phyloP scores from a whole-genome alignment of 1,140 invertebrate species.

The Anoplophora glabripennis region DNA sequence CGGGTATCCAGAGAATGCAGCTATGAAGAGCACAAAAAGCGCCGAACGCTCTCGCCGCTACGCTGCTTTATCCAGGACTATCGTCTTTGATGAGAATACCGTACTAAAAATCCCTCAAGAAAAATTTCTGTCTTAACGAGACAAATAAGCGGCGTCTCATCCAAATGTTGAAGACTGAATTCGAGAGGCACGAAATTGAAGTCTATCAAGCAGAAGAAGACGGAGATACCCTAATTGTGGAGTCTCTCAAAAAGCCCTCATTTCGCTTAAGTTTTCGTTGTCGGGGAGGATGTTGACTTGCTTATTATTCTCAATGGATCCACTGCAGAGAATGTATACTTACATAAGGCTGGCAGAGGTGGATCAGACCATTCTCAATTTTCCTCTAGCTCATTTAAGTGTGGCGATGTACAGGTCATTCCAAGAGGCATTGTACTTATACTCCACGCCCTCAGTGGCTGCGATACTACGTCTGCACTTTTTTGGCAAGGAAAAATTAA shows the following conservation, averaged over 20 bases:
- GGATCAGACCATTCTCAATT: conserved; percentile 1
- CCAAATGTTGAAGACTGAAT: too few relatives aligned
- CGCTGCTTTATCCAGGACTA: too few relatives aligned
- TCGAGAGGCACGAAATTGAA: too few relatives aligned
- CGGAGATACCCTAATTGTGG: too few relatives aligned
- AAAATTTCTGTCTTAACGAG: too few relatives aligned
- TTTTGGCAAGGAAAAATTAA: conserved; percentile 7
- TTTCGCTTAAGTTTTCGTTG: background rate
- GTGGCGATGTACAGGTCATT: background rate
- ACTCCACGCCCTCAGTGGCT: background rate
- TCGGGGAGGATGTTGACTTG: conserved; percentile 5
- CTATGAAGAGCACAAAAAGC: too few relatives aligned
- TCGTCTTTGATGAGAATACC: too few relatives aligned
- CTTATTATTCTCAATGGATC: conserved; percentile 1
- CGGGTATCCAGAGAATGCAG: too few relatives aligned
- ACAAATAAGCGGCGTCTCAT: too few relatives aligned
- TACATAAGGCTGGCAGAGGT: conserved; percentile 1
- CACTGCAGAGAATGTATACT: background rate
- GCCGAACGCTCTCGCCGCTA: too few relatives aligned
- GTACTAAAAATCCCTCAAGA: too few relatives aligned
- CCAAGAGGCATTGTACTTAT: background rate
- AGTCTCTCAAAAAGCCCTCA: background rate
- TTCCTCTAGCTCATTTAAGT: background rate
- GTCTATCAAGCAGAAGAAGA: too few relatives aligned
- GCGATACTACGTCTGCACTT: conserved; percentile 2